These are phyloP conservation scores for Apotomis turbidana DNA, from an alignment of 2,888 invertebrate species.

Conservation along the genomic window DNA sequence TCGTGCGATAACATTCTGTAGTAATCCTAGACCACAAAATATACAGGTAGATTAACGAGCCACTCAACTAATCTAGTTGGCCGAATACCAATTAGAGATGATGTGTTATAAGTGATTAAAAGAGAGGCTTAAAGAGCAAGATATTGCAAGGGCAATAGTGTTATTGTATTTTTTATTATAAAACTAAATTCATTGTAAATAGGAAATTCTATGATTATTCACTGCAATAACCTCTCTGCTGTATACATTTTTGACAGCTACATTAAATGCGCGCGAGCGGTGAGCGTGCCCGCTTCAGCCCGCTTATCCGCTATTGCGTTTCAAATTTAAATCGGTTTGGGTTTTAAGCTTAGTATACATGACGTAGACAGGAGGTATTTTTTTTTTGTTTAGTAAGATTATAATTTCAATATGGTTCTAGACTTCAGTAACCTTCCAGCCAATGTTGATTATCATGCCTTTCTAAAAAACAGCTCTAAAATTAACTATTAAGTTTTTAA, in stretches of 20 bases:
- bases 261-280: constrained; percentile 73
- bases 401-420: no score
- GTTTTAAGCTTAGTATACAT: constrained; percentile 9
- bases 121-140: constrained; percentile 8
- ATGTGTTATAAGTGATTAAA: constrained; percentile 41
- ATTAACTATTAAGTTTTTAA: no score
- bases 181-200: constrained; percentile 35
- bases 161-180: constrained; percentile 16
- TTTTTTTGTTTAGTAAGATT: no score
- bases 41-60: constrained; percentile 74
- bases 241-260: constrained; percentile 77
- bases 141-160: constrained; percentile 30
- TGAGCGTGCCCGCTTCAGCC: constrained; percentile 43
- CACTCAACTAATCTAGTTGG: constrained; percentile 68
- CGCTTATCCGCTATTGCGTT: constrained; percentile 2
- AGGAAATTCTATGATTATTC: constrained; percentile 46
- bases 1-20: constrained; percentile 80
- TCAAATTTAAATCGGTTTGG: neutral
- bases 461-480: no score
- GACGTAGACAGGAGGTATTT: neutral
- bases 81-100: constrained; percentile 50
- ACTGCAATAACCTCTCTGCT: constrained; percentile 69
- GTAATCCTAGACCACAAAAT: constrained; percentile 67
- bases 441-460: no score
- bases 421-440: no score